Evolutionary conservation across 2,797 vertebrate species (phyloP), one percentile per base, ranked within the genome.

Genomic region (Odontamblyopus rebecca): DNA sequence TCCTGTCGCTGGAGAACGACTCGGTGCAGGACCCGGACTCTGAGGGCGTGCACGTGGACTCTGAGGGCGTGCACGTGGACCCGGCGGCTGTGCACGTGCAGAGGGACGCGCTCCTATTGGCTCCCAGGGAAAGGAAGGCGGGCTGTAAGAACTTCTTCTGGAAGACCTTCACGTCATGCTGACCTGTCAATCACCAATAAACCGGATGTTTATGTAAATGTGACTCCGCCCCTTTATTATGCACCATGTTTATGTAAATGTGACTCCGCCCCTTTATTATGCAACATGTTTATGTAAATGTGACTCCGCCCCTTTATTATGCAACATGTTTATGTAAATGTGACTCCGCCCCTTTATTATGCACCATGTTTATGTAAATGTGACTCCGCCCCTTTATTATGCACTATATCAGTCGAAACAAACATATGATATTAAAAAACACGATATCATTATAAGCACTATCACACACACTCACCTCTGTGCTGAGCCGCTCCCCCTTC

Each of bases 121-220:
- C 95, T 1, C 96, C 97, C 38, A 93, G 97, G n/a, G 97, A 98
- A 90, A 95, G 97, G 83, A 99, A 99, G 90, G 97, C 97, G 0
- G 97, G 97, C 65, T 98, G 97, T 95, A 98, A 98, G 93, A 99
- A 98, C 88, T 99, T 99, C 96, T 99, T 98, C 95, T 99, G 97
- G 97, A 99, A 99, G 94, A 99, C 97, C 5, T 99, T 98, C 93
- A 99, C 97, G 35, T 98, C 97, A 82, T 98, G 97, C 92, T 99
- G 96, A 6, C 38, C 74, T 59, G 26, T 59, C 19, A 38, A 12
- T 41, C 27, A 6, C 19, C 32, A 63, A 63, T 63, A 63, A 63
- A 63, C n/a, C 23, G 19, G 61, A 57, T 27, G 15, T 63, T 63
- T 63, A 63, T 63, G 61, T 63, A 63, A 18, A 18, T 27, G 0